These are phyloP conservation scores for Drosophila anomalata DNA, from an alignment of 2,888 invertebrate genomes.

Conservation along the genomic window DNA sequence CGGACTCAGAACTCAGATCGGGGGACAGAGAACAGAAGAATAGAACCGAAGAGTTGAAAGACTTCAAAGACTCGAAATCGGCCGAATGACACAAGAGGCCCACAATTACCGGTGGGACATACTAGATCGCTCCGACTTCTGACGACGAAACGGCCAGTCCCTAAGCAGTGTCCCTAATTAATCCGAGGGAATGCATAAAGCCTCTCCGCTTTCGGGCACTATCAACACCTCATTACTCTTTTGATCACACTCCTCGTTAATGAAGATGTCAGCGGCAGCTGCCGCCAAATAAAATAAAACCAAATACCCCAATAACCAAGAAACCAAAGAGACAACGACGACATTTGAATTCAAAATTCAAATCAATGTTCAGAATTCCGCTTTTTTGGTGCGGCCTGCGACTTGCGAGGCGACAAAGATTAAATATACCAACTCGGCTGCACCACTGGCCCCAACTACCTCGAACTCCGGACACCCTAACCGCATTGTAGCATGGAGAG, in stretches of 20 bases:
- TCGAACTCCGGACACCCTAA: slow-evolving; percentile 39
- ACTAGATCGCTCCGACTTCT: slow-evolving; percentile 36
- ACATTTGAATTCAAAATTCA: slow-evolving; percentile 72
- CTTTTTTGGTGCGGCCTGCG: slow-evolving; percentile 35
- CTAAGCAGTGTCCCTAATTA: slow-evolving; percentile 61
- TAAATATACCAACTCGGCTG: slow-evolving; percentile 68
- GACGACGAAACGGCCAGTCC: slow-evolving; percentile 8
- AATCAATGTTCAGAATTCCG: slow-evolving; percentile 72
- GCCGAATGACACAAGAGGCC: slow-evolving; percentile 27
- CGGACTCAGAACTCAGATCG: slow-evolving; percentile 31
- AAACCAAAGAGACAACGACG: slow-evolving; percentile 37
- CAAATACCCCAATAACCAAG: slow-evolving; percentile 9
- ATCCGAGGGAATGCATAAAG: slow-evolving; percentile 65
- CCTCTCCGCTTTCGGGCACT: slow-evolving; percentile 65
- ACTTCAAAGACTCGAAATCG: slow-evolving; percentile 21
- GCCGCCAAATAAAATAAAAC: slow-evolving; percentile 47
- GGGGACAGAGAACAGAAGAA: slow-evolving; percentile 5
- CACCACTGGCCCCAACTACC: slow-evolving; percentile 28
- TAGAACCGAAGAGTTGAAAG: slow-evolving; percentile 17
- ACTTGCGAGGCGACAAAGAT: slow-evolving; percentile 75
- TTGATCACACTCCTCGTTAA: slow-evolving; percentile 80
- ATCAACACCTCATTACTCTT: slow-evolving; percentile 83
- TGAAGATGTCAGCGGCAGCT: slow-evolving; percentile 75
- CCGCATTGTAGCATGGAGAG: background rate
- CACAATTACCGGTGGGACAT: slow-evolving; percentile 42